These are phyloP conservation scores for Cyanistes caeruleus DNA, from an alignment of 2,113 vertebrate species.

Conservation along the genomic window DNA sequence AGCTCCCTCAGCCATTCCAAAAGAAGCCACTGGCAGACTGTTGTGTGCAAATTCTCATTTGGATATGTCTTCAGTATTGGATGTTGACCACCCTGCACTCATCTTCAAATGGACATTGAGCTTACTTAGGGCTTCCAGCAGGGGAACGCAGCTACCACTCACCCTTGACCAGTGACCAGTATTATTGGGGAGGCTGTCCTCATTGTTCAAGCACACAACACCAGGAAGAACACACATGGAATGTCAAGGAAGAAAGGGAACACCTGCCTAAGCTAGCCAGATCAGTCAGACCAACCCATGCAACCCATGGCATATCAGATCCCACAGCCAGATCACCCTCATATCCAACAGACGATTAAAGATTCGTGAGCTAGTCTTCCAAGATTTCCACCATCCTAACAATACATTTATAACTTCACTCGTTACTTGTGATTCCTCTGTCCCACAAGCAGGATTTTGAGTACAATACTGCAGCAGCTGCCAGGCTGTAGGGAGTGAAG, in stretches of 20 bases:
- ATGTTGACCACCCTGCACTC: slow-evolving; percentile 91
- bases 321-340: slow-evolving; percentile 90
- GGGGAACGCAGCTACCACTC: slow-evolving; percentile 91
- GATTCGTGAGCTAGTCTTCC: background rate
- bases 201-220: slow-evolving; percentile 88
- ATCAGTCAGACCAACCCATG: slow-evolving; percentile 93
- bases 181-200: slow-evolving; percentile 80
- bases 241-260: slow-evolving; percentile 91
- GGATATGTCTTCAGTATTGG: slow-evolving; percentile 92
- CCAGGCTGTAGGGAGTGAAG: fast-evolving
- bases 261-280: slow-evolving; percentile 91
- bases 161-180: slow-evolving; percentile 81
- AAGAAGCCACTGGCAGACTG: slow-evolving; percentile 81
- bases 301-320: slow-evolving; percentile 84
- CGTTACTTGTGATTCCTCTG: background rate
- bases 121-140: slow-evolving; percentile 96
- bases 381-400: background rate
- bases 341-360: background rate
- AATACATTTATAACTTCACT: background rate
- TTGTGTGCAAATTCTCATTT: slow-evolving; percentile 91
- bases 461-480: background rate
- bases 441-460: background rate
- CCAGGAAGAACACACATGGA: slow-evolving; percentile 91
- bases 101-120: slow-evolving; percentile 92
- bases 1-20: background rate